A percentile compares a stretch with the other conserved stretches of the same genome.
Evolutionary conservation across 2,888 invertebrate genomes (phyloP).

Genomic region (Zele albiditarsus): DNA sequence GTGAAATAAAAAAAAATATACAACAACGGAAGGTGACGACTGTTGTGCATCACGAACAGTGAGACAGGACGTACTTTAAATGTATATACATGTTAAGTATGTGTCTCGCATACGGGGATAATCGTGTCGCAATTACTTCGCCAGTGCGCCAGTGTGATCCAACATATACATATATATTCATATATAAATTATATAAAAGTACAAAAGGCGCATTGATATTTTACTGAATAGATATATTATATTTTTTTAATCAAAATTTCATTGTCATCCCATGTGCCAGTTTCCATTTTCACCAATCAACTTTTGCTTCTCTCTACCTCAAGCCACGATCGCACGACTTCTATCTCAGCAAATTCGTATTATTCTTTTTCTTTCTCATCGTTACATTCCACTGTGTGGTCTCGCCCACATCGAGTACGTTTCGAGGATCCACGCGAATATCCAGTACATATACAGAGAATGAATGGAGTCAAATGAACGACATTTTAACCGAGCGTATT

Average conservation of each 20-base stretch:
- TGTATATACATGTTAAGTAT: constrained; percentile 24
- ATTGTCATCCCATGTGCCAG: constrained; percentile 32
- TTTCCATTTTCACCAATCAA: constrained; percentile 24
- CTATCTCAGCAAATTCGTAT: neutral
- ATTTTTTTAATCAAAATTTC: constrained; percentile 29
- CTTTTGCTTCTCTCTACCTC: constrained; percentile 17
- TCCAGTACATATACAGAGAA: neutral
- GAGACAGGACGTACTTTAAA: constrained; percentile 19
- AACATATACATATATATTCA: constrained; percentile 22
- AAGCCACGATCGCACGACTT: neutral
- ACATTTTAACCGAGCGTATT: neutral
- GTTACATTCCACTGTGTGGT: neutral
- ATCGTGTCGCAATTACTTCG: constrained; percentile 33
- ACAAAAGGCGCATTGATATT: neutral
- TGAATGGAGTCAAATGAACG: neutral
- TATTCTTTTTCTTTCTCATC: neutral
- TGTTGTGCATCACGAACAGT: constrained; percentile 4
- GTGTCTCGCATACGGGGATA: constrained; percentile 10
- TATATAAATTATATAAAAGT: constrained; percentile 11
- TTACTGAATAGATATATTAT: neutral
- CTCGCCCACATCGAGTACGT: constrained; percentile 2
- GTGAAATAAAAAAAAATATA: constrained; percentile 23
- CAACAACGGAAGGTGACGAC: neutral
- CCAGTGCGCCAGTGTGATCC: constrained; percentile 19
- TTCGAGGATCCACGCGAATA: neutral